Evolutionary conservation across 2,888 invertebrate genomes (phyloP), one percentile per base, ranked within the genome.

Genomic region (Galerucella nymphaeae): DNA sequence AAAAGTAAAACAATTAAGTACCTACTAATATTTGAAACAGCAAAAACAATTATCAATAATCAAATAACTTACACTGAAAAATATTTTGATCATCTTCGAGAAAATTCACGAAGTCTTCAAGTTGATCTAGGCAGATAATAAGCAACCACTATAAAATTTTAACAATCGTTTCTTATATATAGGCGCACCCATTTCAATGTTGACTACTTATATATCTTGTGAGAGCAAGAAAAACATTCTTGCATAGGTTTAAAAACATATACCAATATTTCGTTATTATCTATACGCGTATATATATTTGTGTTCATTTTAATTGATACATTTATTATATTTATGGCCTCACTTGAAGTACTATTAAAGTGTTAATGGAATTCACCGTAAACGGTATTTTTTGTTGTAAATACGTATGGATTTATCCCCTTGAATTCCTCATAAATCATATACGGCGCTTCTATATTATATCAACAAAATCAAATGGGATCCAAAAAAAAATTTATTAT

Each of bases 131-230:
- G 61, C 48, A 18, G 58, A 67, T 38, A 53, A 41, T 23, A 30
- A 58, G 50, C 23, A 65, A 66, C 67, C 72, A 72, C 72, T 42
- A 67, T 59, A 42, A 65, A 65, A 70, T 65, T 65, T 59, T 55
- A 69, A 55, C 74, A 76, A 76, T 72, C 78, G 77, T 78, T 79
- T 74, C 79, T 80, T 82, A 81, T 83, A 83, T 80, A 80, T 77
- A 67, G 71, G 81, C 84, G 78, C 84, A 79, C 84, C 84, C 79
- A 80, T 78, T 78, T 81, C 83, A 84, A 83, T 82, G 83, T 79
- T 83, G 83, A 83, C 83, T 79, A 79, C 81, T 53, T 23, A 23
- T 23, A 23, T 83, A 83, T 70, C 70, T 42, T 42, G 70, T 55
- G 42, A 70, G 45, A 77, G 75, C 79, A 82, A 81, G 80, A 78